Conservation (phyloP, 2,888 invertebrate species). For the Chrysolina oricalcia region DNA sequence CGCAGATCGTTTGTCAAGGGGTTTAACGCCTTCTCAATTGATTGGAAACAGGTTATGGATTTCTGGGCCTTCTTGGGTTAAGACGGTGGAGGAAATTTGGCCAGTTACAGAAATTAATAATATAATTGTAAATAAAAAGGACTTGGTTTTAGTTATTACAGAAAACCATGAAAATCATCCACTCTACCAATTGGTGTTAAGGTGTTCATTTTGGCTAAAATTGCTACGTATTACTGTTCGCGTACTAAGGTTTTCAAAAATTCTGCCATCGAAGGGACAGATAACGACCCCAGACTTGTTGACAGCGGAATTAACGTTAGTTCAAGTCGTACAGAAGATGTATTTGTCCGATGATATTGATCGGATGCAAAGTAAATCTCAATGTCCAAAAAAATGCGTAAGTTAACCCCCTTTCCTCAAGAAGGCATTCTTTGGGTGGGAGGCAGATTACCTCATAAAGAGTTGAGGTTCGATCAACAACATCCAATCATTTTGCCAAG, state of each 20-base stretch:
- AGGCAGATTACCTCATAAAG: neutral
- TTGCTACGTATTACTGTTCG: neutral
- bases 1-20: neutral
- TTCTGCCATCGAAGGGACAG: neutral
- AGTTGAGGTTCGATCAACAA: neutral
- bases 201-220: neutral
- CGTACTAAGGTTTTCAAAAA: constrained; percentile 10
- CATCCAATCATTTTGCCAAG: neutral
- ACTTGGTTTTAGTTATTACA: too few relatives aligned
- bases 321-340: neutral
- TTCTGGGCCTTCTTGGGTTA: neutral
- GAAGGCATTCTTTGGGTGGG: neutral
- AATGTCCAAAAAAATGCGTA: neutral
- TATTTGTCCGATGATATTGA: neutral
- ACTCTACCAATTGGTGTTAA: neutral
- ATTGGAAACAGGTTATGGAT: neutral
- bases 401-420: neutral
- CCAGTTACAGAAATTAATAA: too few relatives aligned
- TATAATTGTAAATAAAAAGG: too few relatives aligned
- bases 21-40: neutral
- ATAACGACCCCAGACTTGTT: neutral
- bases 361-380: neutral
- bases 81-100: neutral
- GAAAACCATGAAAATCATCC: too few relatives aligned
- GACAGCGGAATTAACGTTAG: neutral